Evolutionary conservation across 2,888 invertebrate genomes (phyloP).

Genomic region (Smittia aterrima): DNA sequence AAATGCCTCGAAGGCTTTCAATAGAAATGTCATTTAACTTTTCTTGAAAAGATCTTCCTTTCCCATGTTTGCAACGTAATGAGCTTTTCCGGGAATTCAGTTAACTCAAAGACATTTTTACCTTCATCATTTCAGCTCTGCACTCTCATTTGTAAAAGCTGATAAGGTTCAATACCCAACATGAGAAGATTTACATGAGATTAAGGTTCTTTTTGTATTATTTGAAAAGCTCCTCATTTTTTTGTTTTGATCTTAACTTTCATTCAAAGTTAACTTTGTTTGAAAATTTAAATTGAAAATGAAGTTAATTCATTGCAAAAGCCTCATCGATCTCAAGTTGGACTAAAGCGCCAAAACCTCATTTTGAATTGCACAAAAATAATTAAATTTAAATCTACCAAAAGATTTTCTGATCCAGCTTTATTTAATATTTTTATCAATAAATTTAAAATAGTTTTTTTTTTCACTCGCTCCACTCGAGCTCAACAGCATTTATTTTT

Average conservation of each 20-base stretch:
- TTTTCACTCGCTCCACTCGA: background rate
- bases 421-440: conserved; percentile 3
- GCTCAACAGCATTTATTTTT: conserved; percentile 24
- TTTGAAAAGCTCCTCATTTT: no score
- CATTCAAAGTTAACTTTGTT: no score
- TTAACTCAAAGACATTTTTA: no score
- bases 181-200: no score
- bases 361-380: background rate
- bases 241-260: no score
- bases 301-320: no score
- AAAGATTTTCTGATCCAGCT: background rate
- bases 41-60: conserved; percentile 4
- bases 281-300: no score
- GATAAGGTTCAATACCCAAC: no score
- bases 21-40: background rate
- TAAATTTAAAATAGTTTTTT: background rate
- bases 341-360: background rate
- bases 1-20: background rate
- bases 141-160: no score
- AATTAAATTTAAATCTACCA: background rate
- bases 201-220: no score
- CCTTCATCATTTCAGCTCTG: no score
- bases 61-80: conserved; percentile 19
- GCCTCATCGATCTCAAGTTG: no score
- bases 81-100: background rate